phyloP scores from a whole-genome alignment of 2,113 vertebrate species.

The Leuciscus idus region DNA sequence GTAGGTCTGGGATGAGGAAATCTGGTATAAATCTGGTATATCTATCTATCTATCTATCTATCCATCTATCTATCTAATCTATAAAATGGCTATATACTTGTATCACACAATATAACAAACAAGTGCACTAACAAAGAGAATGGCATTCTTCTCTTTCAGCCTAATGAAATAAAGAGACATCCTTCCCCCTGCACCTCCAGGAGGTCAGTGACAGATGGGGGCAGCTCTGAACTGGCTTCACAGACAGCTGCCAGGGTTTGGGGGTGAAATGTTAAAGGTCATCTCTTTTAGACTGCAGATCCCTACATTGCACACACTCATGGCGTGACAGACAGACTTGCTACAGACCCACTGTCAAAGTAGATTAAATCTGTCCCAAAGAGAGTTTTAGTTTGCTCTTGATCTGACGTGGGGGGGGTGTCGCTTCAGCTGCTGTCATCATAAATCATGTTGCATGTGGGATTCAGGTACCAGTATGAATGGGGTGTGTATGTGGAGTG shows the following conservation, averaged over 20 bases:
- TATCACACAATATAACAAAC: not conserved
- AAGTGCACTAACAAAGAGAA: constrained; percentile 34
- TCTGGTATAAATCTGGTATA: not conserved
- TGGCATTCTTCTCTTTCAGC: constrained; percentile 10
- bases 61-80: not conserved
- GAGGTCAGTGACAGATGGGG: constrained; percentile 79
- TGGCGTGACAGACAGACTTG: not conserved
- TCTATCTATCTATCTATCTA: not conserved
- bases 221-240: constrained; percentile 67
- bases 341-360: constrained; percentile 35
- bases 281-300: constrained; percentile 55
- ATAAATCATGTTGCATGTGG: constrained; percentile 44
- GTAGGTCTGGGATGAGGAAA: not conserved
- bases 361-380: constrained; percentile 40
- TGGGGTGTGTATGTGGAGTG: not conserved
- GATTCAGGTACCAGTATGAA: not conserved
- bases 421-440: constrained; percentile 26
- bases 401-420: constrained; percentile 10
- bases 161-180: constrained; percentile 47
- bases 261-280: constrained; percentile 71
- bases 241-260: constrained; percentile 71
- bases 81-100: not conserved
- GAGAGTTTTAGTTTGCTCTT: constrained; percentile 33
- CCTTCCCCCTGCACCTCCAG: constrained; percentile 60
- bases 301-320: constrained; percentile 3